Base-by-base conservation (phyloP, 2,113 vertebrate species). In the Anarrhichthys ocellatus region DNA sequence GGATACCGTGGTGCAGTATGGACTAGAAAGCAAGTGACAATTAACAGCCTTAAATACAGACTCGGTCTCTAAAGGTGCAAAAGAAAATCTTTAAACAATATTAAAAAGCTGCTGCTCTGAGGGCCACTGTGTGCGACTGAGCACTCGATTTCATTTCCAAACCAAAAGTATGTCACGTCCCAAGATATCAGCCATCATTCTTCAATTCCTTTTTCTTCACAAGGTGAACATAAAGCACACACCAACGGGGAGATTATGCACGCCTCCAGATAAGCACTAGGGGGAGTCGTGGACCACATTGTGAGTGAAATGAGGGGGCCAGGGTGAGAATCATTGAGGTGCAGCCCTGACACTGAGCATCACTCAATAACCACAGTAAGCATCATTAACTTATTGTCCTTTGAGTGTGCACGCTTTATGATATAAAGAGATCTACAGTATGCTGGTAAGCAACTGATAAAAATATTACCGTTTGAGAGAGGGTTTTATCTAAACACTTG, bases 261-360 rank as follows among this genome's bases (percentile, higher is more conserved):
- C n/a, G 24, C 54, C 50, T 58, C n/a, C 54, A 14, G n/a, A 27
- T 58, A 7, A 9, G 6, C 92, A 91, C 84, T 78, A 89, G 90
- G 54, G 73, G 87, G 84, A 68, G 82, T 22, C 8, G 20, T 56
- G 40, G 32, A 34, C 34, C 50, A 44, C 29, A 20, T 2, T 36
- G 6, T 52, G 34, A 15, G 13, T 42, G 4, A 74, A 13, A 67
- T 10, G 15, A 69, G 8, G 14, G 40, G 58, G 17, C 59, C n/a
- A 62, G 7, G 50, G 14, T 40, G 36, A 61, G 50, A 52, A 34
- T 20, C 20, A 27, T 6, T 36, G 17, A 22, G 13, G 29, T 52
- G 29, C 15, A 70, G 15, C 44, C 1, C 2, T 68, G 9, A 61
- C 9, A 42, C 15, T 10, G 15, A 62, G 20, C 2, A 6, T 40